Base-by-base conservation (phyloP, 2,888 invertebrate species). In the Mythimna albipuncta region DNA sequence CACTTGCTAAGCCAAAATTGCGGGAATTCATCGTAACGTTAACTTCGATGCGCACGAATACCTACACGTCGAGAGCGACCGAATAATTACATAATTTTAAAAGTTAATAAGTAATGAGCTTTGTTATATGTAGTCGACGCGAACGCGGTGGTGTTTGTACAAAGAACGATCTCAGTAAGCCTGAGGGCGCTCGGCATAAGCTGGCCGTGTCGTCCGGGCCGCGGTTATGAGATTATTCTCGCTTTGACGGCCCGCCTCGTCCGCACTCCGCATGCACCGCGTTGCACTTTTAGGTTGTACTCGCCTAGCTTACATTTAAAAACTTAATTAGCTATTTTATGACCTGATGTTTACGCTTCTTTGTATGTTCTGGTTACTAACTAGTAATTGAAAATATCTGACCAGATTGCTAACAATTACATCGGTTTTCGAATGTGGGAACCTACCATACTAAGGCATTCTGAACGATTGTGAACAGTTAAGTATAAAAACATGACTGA, bases 181-280 rank as follows among this genome's bases (percentile, higher is more conserved):
- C 91, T 85, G 91, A 93, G 93, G 92, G 93, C 92, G 92, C 93
- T 93, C 89, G 85, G 91, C 91, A 90, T 92, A 93, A 92, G 93
- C 92, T 91, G 91, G 83, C 89, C 91, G 89, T 90, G 92, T 93
- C 91, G 93, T 91, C 92, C 91, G 90, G 90, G 89, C 89, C 91
- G 90, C 91, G 90, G 94, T 95, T 95, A 95, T 95, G 94, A 94
- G 94, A 95, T 95, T 94, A 95, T 93, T 93, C 92, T 93, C 92
- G 93, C 94, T 95, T 94, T 94, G 94, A 94, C 93, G 91, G 90
- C 88, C 81, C 88, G 89, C 89, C 90, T 90, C 89, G 85, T 88
- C 89, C 87, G 88, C 88, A 88, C 86, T 88, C 88, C 89, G 91
- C 89, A 89, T 91, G 89, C 90, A 89, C 87, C 84, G 88, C 87